Base-by-base conservation (phyloP, 2,113 vertebrate species). In the Sinocyclocheilus anshuiensis region DNA sequence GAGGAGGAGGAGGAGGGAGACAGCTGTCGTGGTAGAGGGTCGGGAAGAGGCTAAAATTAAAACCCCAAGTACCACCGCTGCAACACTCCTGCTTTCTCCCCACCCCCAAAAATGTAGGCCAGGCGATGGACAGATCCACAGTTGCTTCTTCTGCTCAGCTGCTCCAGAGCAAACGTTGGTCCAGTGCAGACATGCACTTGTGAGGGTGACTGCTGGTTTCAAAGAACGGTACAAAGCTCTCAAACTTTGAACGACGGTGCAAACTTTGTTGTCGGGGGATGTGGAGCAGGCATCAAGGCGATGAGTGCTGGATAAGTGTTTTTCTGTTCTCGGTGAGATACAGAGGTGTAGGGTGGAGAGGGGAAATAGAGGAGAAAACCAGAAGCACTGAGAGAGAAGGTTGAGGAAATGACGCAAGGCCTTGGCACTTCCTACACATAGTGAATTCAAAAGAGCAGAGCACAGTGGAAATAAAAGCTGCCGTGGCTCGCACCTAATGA, bases 1-100 rank as follows among this genome's bases (percentile, higher is more conserved):
- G 88, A 92, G 82, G 79, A 50, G 71, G n/a, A n/a, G n/a, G 85
- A 83, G 61, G 67, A 74, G 45, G 0, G 90, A 93, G 95, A 97
- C 97, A 97, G 96, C 96, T 97, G 96, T 92, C 92, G 90, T 86
- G 94, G 96, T 94, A 95, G 77, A 74, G 86, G 85, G 74, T 84
- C 82, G 89, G 81, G 81, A 87, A 45, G 33, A 75, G 87, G 87
- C 90, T 96, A 97, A 96, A 97, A 96, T 96, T 96, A 97, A 95
- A 90, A 33, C 0, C 59, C 74, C 81, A 67, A 84, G 72, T 84
- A 79, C 87, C 82, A 59, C 81, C 67, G 42, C 90, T 89, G 79
- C 74, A 65, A 85, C 78, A 69, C 50, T 81, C 79, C 69, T 22
- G 53, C 77, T 82, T 88, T 84, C 88, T 76, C 85, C 90, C 88